Evolutionary conservation across 1,140 invertebrate species (phyloP).

Genomic region (Octopus bimaculoides): DNA sequence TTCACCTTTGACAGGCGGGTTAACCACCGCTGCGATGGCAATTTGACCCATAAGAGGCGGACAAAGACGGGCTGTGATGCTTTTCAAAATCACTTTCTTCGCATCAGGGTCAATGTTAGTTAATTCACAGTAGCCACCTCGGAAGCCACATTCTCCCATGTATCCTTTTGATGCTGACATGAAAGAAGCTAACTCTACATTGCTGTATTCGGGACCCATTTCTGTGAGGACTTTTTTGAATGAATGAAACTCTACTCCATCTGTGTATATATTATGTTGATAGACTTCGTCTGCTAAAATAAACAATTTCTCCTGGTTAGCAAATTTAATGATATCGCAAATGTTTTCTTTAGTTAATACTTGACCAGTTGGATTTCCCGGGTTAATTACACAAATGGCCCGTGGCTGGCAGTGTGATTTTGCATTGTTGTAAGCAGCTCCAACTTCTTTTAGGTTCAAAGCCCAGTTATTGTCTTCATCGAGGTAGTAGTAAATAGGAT

Average conservation of each 20-base stretch:
- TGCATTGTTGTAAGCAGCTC: conserved; percentile 73
- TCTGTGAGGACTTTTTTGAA: conserved; percentile 91
- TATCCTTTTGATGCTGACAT: conserved; percentile 94
- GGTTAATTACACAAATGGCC: conserved; percentile 95
- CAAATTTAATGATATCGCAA: conserved; percentile 88
- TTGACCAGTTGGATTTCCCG: conserved; percentile 92
- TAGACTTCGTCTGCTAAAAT: conserved; percentile 92
- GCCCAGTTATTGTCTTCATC: conserved; percentile 89
- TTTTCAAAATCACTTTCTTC: conserved; percentile 76
- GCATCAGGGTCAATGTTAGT: conserved; percentile 82
- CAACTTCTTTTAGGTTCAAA: conserved; percentile 77
- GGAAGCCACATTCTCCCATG: conserved; percentile 80
- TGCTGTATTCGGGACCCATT: conserved; percentile 80
- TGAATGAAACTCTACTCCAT: conserved; percentile 82
- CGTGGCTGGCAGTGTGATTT: conserved; percentile 72
- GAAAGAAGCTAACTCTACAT: conserved; percentile 89
- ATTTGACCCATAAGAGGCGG: conserved; percentile 88
- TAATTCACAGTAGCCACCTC: conserved; percentile 91
- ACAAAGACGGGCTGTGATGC: conserved; percentile 90
- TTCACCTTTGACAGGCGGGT: conserved; percentile 79
- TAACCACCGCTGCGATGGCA: conserved; percentile 70
- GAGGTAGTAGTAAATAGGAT: conserved; percentile 81
- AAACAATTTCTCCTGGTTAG: conserved; percentile 80
- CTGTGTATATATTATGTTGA: conserved; percentile 93
- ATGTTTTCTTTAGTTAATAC: conserved; percentile 89